These are phyloP conservation scores for Saturnia pavonia DNA, from an alignment of 2,888 invertebrate species.

Conservation along the genomic window DNA sequence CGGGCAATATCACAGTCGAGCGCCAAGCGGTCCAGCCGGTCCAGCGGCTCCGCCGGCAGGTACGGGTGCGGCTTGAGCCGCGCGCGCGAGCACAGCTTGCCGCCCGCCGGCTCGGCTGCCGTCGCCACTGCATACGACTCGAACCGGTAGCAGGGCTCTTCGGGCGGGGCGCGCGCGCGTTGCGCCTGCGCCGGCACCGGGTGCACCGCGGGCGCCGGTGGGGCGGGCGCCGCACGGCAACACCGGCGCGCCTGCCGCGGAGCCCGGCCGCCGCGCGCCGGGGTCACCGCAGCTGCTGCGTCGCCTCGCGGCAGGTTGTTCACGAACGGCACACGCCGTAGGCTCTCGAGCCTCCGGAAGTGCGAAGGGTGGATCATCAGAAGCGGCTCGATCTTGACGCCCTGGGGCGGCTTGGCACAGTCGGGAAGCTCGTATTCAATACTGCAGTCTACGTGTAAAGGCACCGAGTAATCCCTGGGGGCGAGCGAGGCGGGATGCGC, in stretches of 20 bases:
- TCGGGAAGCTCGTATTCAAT: conserved; percentile 95
- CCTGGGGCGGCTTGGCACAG: conserved; percentile 93
- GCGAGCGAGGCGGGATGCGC: conserved; percentile 76
- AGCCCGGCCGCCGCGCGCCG: conserved; percentile 46
- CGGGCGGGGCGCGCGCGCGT: conserved; percentile 37
- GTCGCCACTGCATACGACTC: conserved; percentile 45
- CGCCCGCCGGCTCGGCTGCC: conserved; percentile 32
- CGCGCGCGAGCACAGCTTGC: conserved; percentile 51
- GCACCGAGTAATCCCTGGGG: conserved; percentile 92
- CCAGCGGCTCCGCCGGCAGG: conserved; percentile 55
- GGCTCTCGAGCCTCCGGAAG: conserved; percentile 92
- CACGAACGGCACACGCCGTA: conserved; percentile 90
- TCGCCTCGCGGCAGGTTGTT: conserved; percentile 89
- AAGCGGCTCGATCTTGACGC: conserved; percentile 90
- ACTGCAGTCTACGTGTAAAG: conserved; percentile 94
- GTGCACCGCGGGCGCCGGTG: conserved; percentile 47
- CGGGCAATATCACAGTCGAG: conserved; percentile 76
- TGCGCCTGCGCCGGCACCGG: conserved; percentile 49
- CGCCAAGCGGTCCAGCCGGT: conserved; percentile 42
- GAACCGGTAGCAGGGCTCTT: conserved; percentile 50
- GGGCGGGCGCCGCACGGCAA: conserved; percentile 49
- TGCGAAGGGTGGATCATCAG: conserved; percentile 95
- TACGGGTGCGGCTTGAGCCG: conserved; percentile 62
- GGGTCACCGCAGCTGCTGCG: conserved; percentile 38
- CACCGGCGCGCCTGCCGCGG: conserved; percentile 48